Evolutionary conservation across 2,888 invertebrate species (phyloP), one percentile per base, ranked within the genome.

Genomic region (Apamea crenata): DNA sequence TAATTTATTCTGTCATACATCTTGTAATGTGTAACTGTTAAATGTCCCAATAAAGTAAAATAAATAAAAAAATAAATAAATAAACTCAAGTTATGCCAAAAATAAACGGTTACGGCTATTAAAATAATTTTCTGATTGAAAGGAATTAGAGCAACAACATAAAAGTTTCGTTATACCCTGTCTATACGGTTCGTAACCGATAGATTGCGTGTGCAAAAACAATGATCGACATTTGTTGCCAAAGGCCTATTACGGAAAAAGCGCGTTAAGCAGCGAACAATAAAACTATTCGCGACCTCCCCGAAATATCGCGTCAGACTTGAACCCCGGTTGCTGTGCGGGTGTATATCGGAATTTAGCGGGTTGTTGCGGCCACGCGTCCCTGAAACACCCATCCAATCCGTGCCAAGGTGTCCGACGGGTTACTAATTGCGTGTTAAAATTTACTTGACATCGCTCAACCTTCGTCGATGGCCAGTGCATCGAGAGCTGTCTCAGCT

Each of bases 401-500:
- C 92, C 93, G 94, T 95, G 96, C 95, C 96, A 96, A 96, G 96
- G 95, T 94, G 92, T 94, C 94, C 92, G 92, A 82, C 92, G 92
- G 92, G 92, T 93, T 94, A 94, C 95, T 95, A 96, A 96, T 96
- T 96, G 95, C 96, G 96, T 96, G 96, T 95, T 95, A 95, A 96
- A 96, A 94, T 96, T 96, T 94, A 96, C 96, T 95, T 95, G 96
- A 96, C 96, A 94, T 94, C 95, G 92, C 93, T 94, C 94, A 95
- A 95, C 96, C 96, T 96, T 96, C 94, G 90, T 89, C 87, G 83
- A 83, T 88, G 89, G 85, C 93, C 93, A 92, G 87, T 88, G 81
- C 91, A 91, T 85, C 86, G 89, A 90, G 94, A 94, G 87, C 94
- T 90, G 89, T 88, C 86, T 83, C 84, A 84, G 87, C 86, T 84